Percentiles rank a stretch among this genome's conserved stretches.
Evolutionary conservation across 1,140 invertebrate genomes (phyloP).

Genomic region (Bombus confusus): DNA sequence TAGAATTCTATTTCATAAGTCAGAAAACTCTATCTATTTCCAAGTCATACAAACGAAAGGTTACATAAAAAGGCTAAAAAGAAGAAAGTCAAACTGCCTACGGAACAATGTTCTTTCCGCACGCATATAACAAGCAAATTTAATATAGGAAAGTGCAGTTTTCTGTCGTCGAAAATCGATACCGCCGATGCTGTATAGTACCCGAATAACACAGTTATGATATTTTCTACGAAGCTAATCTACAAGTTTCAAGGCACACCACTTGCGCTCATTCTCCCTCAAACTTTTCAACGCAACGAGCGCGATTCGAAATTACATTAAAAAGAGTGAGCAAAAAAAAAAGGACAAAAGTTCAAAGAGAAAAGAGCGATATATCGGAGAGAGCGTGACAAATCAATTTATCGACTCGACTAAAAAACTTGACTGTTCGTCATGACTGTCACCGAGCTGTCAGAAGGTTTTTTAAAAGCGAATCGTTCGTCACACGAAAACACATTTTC

Average conservation of each 20-base stretch:
- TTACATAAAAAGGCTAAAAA: too few species aligned
- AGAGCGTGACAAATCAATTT: background rate
- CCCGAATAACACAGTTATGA: background rate
- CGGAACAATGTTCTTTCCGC: background rate
- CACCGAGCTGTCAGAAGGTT: background rate
- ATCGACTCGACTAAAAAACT: background rate
- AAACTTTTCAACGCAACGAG: background rate
- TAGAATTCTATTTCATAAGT: background rate
- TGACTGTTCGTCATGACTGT: slow-evolving; percentile 5
- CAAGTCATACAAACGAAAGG: background rate
- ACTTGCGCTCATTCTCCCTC: background rate
- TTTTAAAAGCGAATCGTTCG: background rate
- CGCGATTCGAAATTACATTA: background rate
- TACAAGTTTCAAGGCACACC: background rate
- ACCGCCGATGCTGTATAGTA: background rate
- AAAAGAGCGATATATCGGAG: background rate
- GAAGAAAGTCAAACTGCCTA: background rate
- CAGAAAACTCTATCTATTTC: background rate
- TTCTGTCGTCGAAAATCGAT: slow-evolving; percentile 14
- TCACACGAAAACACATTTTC: slow-evolving; percentile 15
- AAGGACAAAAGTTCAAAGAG: background rate
- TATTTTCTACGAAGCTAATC: background rate
- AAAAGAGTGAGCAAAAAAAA: background rate
- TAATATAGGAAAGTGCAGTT: slow-evolving; percentile 14
- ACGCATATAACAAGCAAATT: background rate